Conservation (phyloP, 2,888 invertebrate genomes). For the Ophion ellenae region DNA sequence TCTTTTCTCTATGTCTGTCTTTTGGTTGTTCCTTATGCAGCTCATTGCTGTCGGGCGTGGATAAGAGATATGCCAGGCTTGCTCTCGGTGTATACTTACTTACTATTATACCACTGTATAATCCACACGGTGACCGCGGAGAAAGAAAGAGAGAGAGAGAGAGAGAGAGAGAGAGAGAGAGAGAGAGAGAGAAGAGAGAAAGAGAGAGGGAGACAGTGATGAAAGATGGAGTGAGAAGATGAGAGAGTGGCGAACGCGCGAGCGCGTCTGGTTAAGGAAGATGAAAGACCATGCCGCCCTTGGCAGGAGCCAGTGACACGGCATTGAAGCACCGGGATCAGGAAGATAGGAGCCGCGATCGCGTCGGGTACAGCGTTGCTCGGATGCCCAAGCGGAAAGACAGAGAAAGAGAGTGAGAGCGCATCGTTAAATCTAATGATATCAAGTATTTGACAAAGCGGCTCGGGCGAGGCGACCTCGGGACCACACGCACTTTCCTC, state of each 20-base stretch:
- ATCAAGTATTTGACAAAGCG: constrained; percentile 80
- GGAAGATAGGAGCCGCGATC: constrained; percentile 67
- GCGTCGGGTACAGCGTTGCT: constrained; percentile 67
- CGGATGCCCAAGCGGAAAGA: constrained; percentile 26
- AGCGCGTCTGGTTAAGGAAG: constrained; percentile 78
- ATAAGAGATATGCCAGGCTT: constrained; percentile 62
- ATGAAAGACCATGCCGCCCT: constrained; percentile 78
- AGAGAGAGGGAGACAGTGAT: constrained; percentile 52
- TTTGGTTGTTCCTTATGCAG: constrained; percentile 19
- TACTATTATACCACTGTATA: constrained; percentile 51
- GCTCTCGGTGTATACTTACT: constrained; percentile 55
- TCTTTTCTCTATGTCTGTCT: constrained; percentile 7
- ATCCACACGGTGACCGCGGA: constrained; percentile 24
- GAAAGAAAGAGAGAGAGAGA: constrained; percentile 47
- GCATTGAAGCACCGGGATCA: constrained; percentile 72
- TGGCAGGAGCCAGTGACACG: constrained; percentile 80
- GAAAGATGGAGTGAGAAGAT: constrained; percentile 60
- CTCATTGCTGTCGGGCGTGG: constrained; percentile 52
- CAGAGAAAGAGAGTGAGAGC: constrained; percentile 62
- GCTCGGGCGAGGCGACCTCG: constrained; percentile 54
- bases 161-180: constrained; percentile 60
- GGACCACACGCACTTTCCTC: constrained; percentile 75
- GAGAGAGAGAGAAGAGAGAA: constrained; percentile 55
- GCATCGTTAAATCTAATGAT: constrained; percentile 82
- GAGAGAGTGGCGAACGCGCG: constrained; percentile 61